Conservation (phyloP, 2,888 invertebrate species). For the Glaucopsyche alexis region DNA sequence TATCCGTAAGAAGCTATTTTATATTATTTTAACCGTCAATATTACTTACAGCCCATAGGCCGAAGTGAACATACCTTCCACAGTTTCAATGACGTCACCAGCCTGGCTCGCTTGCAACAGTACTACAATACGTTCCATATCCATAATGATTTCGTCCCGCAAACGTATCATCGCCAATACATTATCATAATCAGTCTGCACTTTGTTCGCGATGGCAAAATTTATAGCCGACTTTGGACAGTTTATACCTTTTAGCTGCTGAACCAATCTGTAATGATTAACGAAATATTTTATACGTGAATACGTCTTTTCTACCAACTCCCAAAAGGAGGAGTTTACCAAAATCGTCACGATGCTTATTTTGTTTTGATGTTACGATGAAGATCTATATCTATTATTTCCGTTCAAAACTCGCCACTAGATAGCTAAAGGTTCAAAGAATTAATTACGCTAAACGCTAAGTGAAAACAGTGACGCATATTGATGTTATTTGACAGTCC, state of each 20-base stretch:
- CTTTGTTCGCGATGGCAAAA: conserved; percentile 87
- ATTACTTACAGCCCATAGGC: no score
- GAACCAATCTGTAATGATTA: conserved; percentile 81
- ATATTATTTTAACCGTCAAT: no score
- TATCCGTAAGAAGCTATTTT: no score
- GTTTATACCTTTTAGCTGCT: conserved; percentile 89
- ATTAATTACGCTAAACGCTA: not conserved
- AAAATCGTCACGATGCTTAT: no score
- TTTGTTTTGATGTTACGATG: no score
- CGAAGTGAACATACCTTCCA: conserved; percentile 35
- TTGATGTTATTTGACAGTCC: not conserved
- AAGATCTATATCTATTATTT: no score
- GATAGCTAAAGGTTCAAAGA: no score
- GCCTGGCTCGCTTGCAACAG: conserved; percentile 83
- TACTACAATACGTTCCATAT: conserved; percentile 87
- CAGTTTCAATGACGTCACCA: conserved; percentile 35
- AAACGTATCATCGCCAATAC: conserved; percentile 89
- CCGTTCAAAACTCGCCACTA: no score
- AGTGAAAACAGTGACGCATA: not conserved
- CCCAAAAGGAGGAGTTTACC: no score
- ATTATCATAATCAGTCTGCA: conserved; percentile 89
- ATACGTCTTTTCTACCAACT: no score
- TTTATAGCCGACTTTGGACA: conserved; percentile 64
- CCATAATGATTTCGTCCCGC: conserved; percentile 87
- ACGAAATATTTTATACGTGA: not conserved